phyloP scores from a whole-genome alignment of 2,888 invertebrate genomes.

The Macaria notata region DNA sequence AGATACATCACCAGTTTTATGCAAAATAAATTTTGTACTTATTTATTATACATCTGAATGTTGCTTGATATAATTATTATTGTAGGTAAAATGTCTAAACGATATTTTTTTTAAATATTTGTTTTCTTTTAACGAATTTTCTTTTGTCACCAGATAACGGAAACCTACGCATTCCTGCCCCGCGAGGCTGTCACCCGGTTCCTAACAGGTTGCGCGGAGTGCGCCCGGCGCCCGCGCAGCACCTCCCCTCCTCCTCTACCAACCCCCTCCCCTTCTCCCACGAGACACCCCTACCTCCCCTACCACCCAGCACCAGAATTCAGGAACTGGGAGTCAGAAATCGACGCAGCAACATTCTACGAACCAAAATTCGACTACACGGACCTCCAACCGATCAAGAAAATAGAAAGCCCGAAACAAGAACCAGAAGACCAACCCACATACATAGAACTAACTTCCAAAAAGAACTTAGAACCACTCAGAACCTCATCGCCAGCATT shows the following conservation, averaged over 20 bases:
- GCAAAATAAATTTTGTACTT: no score
- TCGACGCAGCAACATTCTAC: slow-evolving; percentile 75
- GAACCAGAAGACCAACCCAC: slow-evolving; percentile 71
- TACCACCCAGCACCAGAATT: slow-evolving; percentile 72
- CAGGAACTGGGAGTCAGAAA: slow-evolving; percentile 80
- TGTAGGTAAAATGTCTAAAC: no score
- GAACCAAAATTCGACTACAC: slow-evolving; percentile 69
- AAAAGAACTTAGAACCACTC: slow-evolving; percentile 60
- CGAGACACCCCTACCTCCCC: slow-evolving; percentile 68
- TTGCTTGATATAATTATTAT: no score
- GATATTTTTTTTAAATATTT: no score
- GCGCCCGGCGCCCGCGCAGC: slow-evolving; percentile 90
- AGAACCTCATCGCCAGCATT: slow-evolving; percentile 67
- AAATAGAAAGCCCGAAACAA: slow-evolving; percentile 69
- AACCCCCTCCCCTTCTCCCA: slow-evolving; percentile 75
- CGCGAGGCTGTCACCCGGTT: slow-evolving; percentile 98
- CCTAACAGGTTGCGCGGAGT: slow-evolving; percentile 96
- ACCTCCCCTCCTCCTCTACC: slow-evolving; percentile 82
- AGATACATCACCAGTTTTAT: no score
- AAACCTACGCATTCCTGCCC: slow-evolving; percentile 97
- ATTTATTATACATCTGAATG: no score
- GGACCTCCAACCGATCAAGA: slow-evolving; percentile 69
- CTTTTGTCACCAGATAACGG: slow-evolving; percentile 90
- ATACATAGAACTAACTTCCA: slow-evolving; percentile 72
- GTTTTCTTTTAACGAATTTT: no score